Base-by-base conservation (phyloP, 2,888 invertebrate species). In the Mycalesis mineus region DNA sequence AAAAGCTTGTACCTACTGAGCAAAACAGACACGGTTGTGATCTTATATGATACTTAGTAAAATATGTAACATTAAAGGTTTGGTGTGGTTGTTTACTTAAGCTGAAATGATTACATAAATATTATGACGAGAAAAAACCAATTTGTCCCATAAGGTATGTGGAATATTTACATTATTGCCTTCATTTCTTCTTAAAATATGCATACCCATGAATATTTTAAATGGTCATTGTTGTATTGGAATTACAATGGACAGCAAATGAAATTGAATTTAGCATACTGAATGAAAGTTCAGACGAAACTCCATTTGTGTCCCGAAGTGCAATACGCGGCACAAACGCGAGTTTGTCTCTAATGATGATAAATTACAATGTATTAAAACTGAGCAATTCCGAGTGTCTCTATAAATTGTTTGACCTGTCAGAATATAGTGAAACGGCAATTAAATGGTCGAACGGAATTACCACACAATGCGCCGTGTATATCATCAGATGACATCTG, bases 391-490 rank as follows among this genome's bases (percentile, higher is more conserved):
- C 76, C 77, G 80, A 80, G 82, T 84, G 84, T 83, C 83, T 77
- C 77, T 77, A 87, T 88, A 88, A 86, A 88, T 89, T 88, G 84
- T 64, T 74, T 73, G 72, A 67, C 69, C 79, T 82, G 86, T 82
- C 82, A 77, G 81, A 82, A 78, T 79, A 78, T 77, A 80, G 78
- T 78, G 80, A 75, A 75, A 78, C 73, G 81, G 84, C 82, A 89
- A 89, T 89, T 89, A 89, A 85, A 82, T 77, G 80, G 72, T 69
- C 72, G 72, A 72, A 75, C 77, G 70, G 77, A 81, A 88, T 88
- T 87, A 87, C 87, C 87, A 88, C 87, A 89, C 87, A 88, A 87
- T 88, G 82, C 80, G 84, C 71, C 68, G 77, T 75, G 82, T 88
- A 83, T 84, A 85, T 87, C 85, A 83, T 81, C 73, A 76, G 79